Base-by-base conservation (phyloP, 2,888 invertebrate genomes). In the Troides oblongomaculatus region DNA sequence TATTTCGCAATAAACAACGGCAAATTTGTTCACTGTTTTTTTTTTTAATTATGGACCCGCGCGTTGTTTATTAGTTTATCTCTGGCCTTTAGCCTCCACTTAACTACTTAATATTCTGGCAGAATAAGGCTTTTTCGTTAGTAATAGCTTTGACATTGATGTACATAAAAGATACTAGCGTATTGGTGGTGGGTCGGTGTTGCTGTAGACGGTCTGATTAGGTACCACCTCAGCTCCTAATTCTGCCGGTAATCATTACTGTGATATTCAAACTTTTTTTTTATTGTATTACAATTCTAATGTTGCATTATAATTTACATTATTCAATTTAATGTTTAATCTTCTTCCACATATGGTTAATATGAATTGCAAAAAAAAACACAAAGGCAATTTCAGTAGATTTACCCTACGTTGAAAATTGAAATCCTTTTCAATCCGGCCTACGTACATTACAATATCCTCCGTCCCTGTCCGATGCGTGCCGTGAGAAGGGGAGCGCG, bases 361-460 rank as follows among this genome's bases (percentile, higher is more conserved):
- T 53, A n/a, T n/a, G 18, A 53, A n/a, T n/a, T 12, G 18, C 50
- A 53, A n/a, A 18, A 53, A 53, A 53, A 53, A 64, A 56, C 14
- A 36, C 6, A 50, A 60, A 66, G 36, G 25, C 59, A 56, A 56
- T 53, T 66, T 60, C 50, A 50, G 46, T 65, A 18, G 21, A 59
- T 66, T 66, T 67, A 72, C 67, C 70, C 65, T 72, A 10, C 71
- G 74, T 76, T 68, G 72, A 75, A 74, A 72, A 74, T 72, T 74
- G 77, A 82, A 86, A 83, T 82, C 83, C 83, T 81, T 83, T 84
- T 80, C 82, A 83, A 85, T 84, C 80, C 77, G 75, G 74, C 72
- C 75, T 73, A 76, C 74, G 76, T 79, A 78, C 71, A 76, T 80
- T 79, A 78, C 78, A 78, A 79, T 68, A 70, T 74, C 62, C 71